Evolutionary conservation across 2,113 vertebrate species (phyloP).

Genomic region (Hepsetus odoe): DNA sequence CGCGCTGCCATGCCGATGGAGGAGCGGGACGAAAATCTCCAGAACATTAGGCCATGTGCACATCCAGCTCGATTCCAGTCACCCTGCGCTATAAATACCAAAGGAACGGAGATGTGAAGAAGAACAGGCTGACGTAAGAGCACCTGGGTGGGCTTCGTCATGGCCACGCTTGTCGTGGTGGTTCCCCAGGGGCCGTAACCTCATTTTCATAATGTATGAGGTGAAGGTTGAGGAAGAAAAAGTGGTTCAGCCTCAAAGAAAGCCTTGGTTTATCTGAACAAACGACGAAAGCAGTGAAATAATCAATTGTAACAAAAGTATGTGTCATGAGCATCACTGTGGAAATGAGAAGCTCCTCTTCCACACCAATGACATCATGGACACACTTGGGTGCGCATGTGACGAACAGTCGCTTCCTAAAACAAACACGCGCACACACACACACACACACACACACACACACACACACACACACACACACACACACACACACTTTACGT

Average conservation of each 20-base stretch:
- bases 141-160: slow-evolving; percentile 16
- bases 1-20: slow-evolving; percentile 7
- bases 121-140: slow-evolving; percentile 22
- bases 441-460: neutral
- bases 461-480: too few species aligned
- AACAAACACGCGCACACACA: slow-evolving; percentile 12
- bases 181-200: slow-evolving; percentile 4
- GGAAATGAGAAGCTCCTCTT: neutral
- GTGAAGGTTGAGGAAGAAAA: too few species aligned
- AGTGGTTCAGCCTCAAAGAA: too few species aligned
- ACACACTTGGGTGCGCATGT: neutral
- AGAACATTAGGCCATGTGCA: slow-evolving; percentile 40
- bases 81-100: slow-evolving; percentile 47
- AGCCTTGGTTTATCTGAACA: too few species aligned
- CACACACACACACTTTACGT: too few species aligned
- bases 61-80: slow-evolving; percentile 22
- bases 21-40: slow-evolving; percentile 8
- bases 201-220: slow-evolving; percentile 19
- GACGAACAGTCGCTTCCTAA: slow-evolving; percentile 14
- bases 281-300: too few species aligned
- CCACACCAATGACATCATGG: neutral
- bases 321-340: neutral
- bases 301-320: too few species aligned
- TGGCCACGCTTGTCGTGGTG: neutral
- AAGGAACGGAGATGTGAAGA: neutral